phyloP scores from a whole-genome alignment of 2,113 vertebrate species.

The Hippocampus barbouri region DNA sequence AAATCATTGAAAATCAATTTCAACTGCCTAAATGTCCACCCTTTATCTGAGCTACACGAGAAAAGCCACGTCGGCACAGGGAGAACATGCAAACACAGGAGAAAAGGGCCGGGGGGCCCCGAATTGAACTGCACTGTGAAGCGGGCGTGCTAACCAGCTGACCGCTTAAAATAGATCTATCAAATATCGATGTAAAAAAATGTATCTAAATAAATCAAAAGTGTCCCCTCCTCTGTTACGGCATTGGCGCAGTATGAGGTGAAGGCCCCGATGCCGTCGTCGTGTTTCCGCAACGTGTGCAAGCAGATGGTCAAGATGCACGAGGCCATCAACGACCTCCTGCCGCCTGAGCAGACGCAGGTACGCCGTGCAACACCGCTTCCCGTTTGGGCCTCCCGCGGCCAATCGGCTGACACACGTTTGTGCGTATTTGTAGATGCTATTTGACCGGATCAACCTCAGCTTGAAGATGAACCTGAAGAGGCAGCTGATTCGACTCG shows the following conservation, averaged over 20 bases:
- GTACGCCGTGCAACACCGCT: slow-evolving; percentile 54
- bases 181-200: no score
- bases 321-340: slow-evolving; percentile 90
- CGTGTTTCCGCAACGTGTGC: slow-evolving; percentile 92
- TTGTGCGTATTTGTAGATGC: slow-evolving; percentile 72
- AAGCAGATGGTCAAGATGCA: slow-evolving; percentile 99
- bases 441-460: slow-evolving; percentile 91
- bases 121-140: no score
- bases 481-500: slow-evolving; percentile 88
- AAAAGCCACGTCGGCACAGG: no score
- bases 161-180: no score
- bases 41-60: no score
- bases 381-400: background rate
- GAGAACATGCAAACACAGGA: no score
- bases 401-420: background rate
- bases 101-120: no score
- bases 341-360: slow-evolving; percentile 94
- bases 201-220: no score
- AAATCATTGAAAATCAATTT: no score
- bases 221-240: no score
- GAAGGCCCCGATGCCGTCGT: slow-evolving; percentile 94
- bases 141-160: no score
- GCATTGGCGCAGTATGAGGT: slow-evolving; percentile 84
- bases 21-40: no score
- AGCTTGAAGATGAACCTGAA: slow-evolving; percentile 94